A percentile compares a stretch with the other conserved stretches of the same genome.
phyloP scores from a whole-genome alignment of 2,888 invertebrate genomes.

The Ophioninae sp. region DNA sequence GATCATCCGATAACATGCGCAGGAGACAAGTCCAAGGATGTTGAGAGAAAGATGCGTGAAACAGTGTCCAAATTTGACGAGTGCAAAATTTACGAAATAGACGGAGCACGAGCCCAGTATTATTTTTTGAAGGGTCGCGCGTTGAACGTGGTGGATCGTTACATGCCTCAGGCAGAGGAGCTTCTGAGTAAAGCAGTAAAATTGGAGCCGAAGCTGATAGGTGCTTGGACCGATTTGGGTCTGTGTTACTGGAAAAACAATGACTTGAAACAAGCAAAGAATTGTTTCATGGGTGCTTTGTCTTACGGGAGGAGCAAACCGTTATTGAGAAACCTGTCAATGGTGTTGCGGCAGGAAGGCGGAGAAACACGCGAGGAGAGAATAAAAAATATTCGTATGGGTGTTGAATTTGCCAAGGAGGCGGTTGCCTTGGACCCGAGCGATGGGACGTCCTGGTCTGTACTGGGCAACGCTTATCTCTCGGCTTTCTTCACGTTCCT shows the following conservation, averaged over 20 bases:
- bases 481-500: slow-evolving; percentile 89
- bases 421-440: slow-evolving; percentile 89
- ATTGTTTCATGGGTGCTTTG: slow-evolving; percentile 91
- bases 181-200: slow-evolving; percentile 92
- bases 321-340: slow-evolving; percentile 90
- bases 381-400: slow-evolving; percentile 85
- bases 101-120: slow-evolving; percentile 83
- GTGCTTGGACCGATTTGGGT: slow-evolving; percentile 95
- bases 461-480: slow-evolving; percentile 92
- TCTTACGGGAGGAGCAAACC: slow-evolving; percentile 88
- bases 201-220: slow-evolving; percentile 89
- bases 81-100: slow-evolving; percentile 84
- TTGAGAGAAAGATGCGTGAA: slow-evolving; percentile 85
- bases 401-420: slow-evolving; percentile 90
- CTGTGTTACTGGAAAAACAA: slow-evolving; percentile 94
- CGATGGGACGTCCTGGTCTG: slow-evolving; percentile 92
- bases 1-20: slow-evolving; percentile 87
- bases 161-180: slow-evolving; percentile 87
- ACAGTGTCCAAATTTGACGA: slow-evolving; percentile 85
- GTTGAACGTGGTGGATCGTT: slow-evolving; percentile 87
- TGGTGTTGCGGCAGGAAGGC: slow-evolving; percentile 88
- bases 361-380: slow-evolving; percentile 82
- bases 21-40: slow-evolving; percentile 84
- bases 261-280: slow-evolving; percentile 90
- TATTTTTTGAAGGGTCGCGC: slow-evolving; percentile 89